phyloP scores from a whole-genome alignment of 2,797 vertebrate species.

The Peromyscus attwateri region DNA sequence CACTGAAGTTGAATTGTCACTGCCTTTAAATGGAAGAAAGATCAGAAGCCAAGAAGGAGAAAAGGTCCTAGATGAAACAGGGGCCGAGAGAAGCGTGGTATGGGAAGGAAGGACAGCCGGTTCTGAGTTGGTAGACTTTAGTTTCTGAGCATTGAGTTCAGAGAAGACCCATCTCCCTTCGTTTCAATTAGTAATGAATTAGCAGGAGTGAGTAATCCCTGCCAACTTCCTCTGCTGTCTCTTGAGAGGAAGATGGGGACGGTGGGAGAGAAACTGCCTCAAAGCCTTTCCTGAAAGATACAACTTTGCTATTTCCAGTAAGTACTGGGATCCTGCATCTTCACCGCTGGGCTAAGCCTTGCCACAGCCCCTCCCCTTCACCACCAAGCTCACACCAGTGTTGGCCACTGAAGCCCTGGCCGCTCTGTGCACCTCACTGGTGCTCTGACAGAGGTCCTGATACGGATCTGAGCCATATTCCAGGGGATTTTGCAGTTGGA shows the following conservation, averaged over 20 bases:
- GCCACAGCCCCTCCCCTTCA: background rate
- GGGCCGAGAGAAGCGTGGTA: background rate
- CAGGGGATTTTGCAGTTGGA: background rate
- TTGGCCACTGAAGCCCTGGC: background rate
- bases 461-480: background rate
- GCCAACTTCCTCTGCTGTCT: conserved; percentile 40
- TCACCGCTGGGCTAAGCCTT: background rate
- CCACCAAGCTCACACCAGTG: background rate
- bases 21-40: background rate
- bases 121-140: background rate
- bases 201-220: conserved; percentile 45
- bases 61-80: background rate
- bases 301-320: conserved; percentile 34
- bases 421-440: background rate
- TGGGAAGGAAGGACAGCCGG: background rate
- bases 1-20: background rate
- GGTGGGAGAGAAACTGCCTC: background rate
- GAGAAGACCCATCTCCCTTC: conserved; percentile 29
- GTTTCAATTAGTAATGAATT: conserved; percentile 43
- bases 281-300: conserved; percentile 57
- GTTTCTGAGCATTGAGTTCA: conserved; percentile 31
- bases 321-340: background rate
- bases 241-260: conserved; percentile 53
- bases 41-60: background rate
- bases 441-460: background rate